Base-by-base conservation (phyloP, 1,140 invertebrate genomes). In the Diachasma alloeum region DNA sequence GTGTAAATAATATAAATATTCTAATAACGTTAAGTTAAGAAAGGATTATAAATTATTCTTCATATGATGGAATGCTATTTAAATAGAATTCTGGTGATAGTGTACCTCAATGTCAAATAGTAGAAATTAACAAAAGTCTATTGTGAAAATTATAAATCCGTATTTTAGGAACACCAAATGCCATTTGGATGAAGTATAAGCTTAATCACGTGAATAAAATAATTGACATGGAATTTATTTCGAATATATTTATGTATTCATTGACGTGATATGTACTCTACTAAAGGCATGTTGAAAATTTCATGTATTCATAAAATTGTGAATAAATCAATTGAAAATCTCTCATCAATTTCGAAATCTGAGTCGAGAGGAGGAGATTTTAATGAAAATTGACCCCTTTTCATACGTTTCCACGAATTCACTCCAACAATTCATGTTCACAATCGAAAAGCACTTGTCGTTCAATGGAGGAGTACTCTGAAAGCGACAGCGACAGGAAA, bases 1-100 rank as follows among this genome's bases (percentile, higher is more conserved):
- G 46, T 83, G 79, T 83, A 82, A 42, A 81, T 82, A 82, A 31
- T 75, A 75, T 69, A 59, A 69, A 75, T 75, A 70, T 59, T 39
- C 1, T 75, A 42, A 39, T 48, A 48, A 31, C 37, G 66, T 68
- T 68, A 22, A 42, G 1, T 42, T 42, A 42, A 42, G 31, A 31
- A 53, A 53, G 4, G 4, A n/a, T 17, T 53, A 15, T 53, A n/a
- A 53, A 53, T n/a, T 17, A 53, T 53, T 53, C 10, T 53, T 53
- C 15, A 9, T n/a, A 53, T 53, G 1, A 53, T 46, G 44, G 44
- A 31, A 9, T 46, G 9, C 1, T 53, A 53, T 53, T 53, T 53
- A 53, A 13, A 53, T 53, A 53, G 48, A n/a, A 9, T 15, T 53
- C 15, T 53, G 17, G 17, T n/a, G 48, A 53, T 53, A 42, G 39